These are phyloP conservation scores for Manacus vitellinus DNA, from an alignment of 2,113 vertebrate species.

Conservation along the genomic window DNA sequence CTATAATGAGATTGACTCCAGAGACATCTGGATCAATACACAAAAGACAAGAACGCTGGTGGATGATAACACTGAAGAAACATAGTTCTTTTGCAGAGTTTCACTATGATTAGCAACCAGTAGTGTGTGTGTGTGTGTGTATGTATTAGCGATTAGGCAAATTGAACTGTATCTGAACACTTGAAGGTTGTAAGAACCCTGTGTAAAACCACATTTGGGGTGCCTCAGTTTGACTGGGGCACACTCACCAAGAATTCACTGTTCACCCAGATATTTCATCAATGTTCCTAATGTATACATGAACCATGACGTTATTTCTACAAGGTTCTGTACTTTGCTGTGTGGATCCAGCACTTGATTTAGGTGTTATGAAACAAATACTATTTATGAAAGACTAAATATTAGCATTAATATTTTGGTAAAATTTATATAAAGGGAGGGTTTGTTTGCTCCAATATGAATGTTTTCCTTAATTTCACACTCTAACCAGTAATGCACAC, in stretches of 20 bases:
- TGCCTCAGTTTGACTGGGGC: neutral
- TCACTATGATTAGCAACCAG: neutral
- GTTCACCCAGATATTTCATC: neutral
- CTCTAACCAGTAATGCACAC: neutral
- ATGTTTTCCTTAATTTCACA: neutral
- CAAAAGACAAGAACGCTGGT: neutral
- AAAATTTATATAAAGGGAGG: neutral
- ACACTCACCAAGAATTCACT: neutral
- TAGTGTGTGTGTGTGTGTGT: neutral
- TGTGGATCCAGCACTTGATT: neutral
- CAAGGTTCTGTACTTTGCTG: neutral
- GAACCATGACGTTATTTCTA: neutral
- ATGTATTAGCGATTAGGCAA: neutral
- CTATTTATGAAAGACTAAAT: neutral
- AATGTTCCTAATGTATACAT: neutral
- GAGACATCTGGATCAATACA: neutral
- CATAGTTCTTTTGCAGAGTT: neutral
- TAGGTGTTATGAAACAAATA: neutral
- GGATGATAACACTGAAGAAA: neutral
- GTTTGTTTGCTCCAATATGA: neutral
- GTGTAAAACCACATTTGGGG: neutral
- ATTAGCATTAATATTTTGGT: neutral
- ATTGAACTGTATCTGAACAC: neutral
- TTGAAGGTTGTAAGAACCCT: neutral
- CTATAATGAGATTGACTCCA: rapidly evolving